Evolutionary conservation across 2,113 vertebrate genomes (phyloP).

Genomic region (Anser brachyrhynchus): DNA sequence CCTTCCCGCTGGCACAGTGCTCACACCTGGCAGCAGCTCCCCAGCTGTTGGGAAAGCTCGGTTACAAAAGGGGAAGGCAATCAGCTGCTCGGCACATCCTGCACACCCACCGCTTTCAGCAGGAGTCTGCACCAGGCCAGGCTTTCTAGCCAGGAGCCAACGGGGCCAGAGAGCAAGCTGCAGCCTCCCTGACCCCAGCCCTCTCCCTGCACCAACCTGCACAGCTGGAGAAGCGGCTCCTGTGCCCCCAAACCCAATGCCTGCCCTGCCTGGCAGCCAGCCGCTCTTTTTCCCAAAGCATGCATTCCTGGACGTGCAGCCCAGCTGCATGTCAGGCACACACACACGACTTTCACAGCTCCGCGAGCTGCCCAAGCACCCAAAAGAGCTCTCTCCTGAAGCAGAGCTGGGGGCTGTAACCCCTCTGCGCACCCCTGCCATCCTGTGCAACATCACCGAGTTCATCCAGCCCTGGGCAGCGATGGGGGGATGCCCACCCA

Average conservation of each 20-base stretch:
- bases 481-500: no score
- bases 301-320: accelerated
- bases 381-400: not conserved
- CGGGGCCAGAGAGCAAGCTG: not conserved
- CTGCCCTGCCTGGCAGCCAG: not conserved
- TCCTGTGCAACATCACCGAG: not conserved
- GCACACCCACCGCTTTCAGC: not conserved
- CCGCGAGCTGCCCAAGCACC: not conserved
- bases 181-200: not conserved
- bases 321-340: not conserved
- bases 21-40: not conserved
- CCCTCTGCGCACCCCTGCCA: not conserved
- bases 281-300: accelerated
- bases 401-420: not conserved
- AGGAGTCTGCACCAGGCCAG: not conserved
- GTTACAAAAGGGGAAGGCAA: not conserved
- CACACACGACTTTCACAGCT: not conserved
- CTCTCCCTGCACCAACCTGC: accelerated
- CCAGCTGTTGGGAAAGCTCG: not conserved
- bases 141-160: not conserved
- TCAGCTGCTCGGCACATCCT: not conserved
- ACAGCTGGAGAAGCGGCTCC: accelerated
- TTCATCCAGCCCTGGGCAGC: not conserved
- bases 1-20: accelerated
- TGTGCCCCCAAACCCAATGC: accelerated